These are phyloP conservation scores for Argyra leucocephala DNA, from an alignment of 2,888 invertebrate species.

Conservation along the genomic window DNA sequence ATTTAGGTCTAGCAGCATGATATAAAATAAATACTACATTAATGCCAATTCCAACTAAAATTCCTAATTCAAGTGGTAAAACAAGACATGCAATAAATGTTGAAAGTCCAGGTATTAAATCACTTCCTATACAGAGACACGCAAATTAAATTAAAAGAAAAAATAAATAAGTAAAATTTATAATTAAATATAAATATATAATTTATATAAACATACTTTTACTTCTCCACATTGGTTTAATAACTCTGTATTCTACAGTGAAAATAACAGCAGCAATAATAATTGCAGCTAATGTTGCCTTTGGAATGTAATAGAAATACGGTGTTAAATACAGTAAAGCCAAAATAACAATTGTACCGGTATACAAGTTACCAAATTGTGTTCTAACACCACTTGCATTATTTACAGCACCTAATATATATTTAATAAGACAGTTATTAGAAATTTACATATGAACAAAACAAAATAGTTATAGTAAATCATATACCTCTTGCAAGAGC, in stretches of 20 bases:
- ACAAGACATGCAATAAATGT: conserved; percentile 79
- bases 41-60: conserved; percentile 71
- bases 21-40: conserved; percentile 79
- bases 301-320: conserved; percentile 78
- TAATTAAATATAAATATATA: no score
- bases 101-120: conserved; percentile 72
- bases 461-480: neutral
- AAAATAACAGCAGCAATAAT: conserved; percentile 87
- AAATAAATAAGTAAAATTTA: neutral
- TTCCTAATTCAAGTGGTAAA: conserved; percentile 77
- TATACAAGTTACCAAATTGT: conserved; percentile 72
- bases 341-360: conserved; percentile 71
- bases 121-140: conserved; percentile 57
- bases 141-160: neutral
- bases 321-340: conserved; percentile 80
- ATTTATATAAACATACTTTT: conserved; percentile 73
- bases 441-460: no score
- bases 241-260: conserved; percentile 80
- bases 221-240: conserved; percentile 80
- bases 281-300: conserved; percentile 75
- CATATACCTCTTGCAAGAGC: conserved; percentile 57
- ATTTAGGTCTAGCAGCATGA: conserved; percentile 77
- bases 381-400: conserved; percentile 83
- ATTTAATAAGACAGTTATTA: no score
- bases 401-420: conserved; percentile 59